Evolutionary conservation across 2,113 vertebrate genomes (phyloP).

Genomic region (Mormyrus lacerda): DNA sequence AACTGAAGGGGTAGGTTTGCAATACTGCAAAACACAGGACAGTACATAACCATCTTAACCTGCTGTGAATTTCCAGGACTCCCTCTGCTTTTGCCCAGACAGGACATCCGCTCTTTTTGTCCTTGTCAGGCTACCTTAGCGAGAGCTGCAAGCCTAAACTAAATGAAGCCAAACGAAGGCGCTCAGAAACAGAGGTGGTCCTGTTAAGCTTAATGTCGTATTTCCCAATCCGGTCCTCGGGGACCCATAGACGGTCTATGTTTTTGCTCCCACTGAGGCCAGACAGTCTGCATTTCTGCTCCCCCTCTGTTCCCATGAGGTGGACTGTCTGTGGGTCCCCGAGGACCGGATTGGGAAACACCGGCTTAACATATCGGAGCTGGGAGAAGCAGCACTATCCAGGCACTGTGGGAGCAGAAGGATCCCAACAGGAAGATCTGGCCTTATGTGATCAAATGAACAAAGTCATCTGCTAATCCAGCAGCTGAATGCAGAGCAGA

Average conservation of each 20-base stretch:
- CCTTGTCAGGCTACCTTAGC: neutral
- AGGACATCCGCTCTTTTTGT: neutral
- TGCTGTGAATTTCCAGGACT: neutral
- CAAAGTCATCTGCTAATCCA: neutral
- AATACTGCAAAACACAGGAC: neutral
- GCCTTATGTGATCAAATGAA: neutral
- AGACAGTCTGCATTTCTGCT: too few species aligned
- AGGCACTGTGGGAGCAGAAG: neutral
- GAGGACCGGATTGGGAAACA: neutral
- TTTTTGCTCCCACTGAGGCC: neutral
- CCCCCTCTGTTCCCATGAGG: too few species aligned
- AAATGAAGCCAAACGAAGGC: neutral
- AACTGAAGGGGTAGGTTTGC: neutral
- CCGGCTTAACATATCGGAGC: neutral
- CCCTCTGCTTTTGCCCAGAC: neutral
- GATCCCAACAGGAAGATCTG: neutral
- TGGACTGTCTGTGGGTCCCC: neutral
- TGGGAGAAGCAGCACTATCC: neutral
- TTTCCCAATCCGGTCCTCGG: neutral
- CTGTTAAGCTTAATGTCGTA: neutral
- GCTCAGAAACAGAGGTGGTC: neutral
- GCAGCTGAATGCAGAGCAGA: neutral
- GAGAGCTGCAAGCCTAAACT: neutral
- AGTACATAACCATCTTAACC: neutral
- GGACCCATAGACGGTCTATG: neutral